Evolutionary conservation across 2,797 vertebrate species (phyloP).

Genomic region (Parotocinclus haroldoi): DNA sequence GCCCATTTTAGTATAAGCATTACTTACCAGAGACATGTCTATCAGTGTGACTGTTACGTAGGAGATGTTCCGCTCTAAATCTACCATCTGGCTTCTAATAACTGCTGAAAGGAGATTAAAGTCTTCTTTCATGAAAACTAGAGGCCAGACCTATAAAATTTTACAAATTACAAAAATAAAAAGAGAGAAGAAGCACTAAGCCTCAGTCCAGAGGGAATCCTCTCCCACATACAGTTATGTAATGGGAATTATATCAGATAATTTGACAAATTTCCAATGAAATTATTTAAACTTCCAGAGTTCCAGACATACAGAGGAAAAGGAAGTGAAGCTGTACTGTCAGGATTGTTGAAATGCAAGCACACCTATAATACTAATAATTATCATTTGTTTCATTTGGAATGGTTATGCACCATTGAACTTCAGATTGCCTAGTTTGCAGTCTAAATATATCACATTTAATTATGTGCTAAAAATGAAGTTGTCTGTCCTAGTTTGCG

Average conservation of each 20-base stretch:
- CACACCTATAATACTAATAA: no score
- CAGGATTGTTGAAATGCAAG: no score
- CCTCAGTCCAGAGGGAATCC: conserved; percentile 25
- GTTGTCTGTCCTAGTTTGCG: no score
- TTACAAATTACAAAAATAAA: conserved; percentile 44
- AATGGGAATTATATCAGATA: conserved; percentile 33
- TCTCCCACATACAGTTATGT: conserved; percentile 38
- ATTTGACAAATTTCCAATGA: conserved; percentile 11
- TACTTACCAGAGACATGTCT: conserved; percentile 34
- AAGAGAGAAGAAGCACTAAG: conserved; percentile 11
- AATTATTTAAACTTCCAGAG: conserved; percentile 4
- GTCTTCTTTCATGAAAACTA: conserved; percentile 33
- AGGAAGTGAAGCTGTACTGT: background rate
- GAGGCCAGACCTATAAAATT: conserved; percentile 16
- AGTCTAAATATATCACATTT: no score
- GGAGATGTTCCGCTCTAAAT: conserved; percentile 49
- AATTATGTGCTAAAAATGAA: no score
- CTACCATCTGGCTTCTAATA: conserved; percentile 43
- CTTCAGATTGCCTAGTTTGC: no score
- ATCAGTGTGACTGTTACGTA: conserved; percentile 38
- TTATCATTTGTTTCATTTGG: no score
- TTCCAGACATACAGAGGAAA: background rate
- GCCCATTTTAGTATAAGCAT: conserved; percentile 22
- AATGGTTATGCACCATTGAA: no score
- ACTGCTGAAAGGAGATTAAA: no score